Evolutionary conservation across 2,888 invertebrate genomes (phyloP), one percentile per base, ranked within the genome.

Genomic region (Ectropis crepuscularia): DNA sequence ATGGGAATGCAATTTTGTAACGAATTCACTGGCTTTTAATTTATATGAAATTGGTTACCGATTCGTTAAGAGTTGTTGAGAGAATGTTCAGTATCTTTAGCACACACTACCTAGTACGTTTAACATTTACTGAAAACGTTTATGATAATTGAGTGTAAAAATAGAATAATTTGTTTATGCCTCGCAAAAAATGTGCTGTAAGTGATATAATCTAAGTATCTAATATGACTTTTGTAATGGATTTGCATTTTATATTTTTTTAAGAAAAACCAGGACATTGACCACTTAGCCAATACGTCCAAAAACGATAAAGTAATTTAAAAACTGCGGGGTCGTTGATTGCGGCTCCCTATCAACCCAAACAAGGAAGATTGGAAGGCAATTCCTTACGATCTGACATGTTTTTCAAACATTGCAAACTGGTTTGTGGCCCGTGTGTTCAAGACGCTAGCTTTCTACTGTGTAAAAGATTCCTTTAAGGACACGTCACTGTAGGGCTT

Each of bases 331-430:
- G 70, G 72, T 72, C 72, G 63, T 59, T 70, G 68, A 62, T 63
- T 70, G 67, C 68, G 67, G 68, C 57, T 55, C 67, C 64, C 62
- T 67, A 54, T 67, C 65, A 41, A 49, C 11, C 69, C 69, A 61
- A 62, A 71, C 61, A 63, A 53, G 71, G 65, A 55, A 68, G 66
- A 65, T 66, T 63, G 67, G 49, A 65, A n/a, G 57, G 61, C 57
- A 53, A 63, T 61, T 65, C 12, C 53, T 61, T 57, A 64, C 64
- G 38, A 54, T 48, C 48, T 49, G 64, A 50, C 60, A 63, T 63
- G 63, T 62, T 67, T 68, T 71, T 69, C 65, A 54, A 66, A 63
- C 48, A 60, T 51, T 28, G 37, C 43, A 61, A 72, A 72, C 68
- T 12, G 67, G 70, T 70, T 69, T 69, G 51, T 11, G 11, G 63